Percentiles rank a stretch among this genome's conserved stretches.
phyloP scores from a whole-genome alignment of 1,140 invertebrate genomes.

The Uloborus diversus region DNA sequence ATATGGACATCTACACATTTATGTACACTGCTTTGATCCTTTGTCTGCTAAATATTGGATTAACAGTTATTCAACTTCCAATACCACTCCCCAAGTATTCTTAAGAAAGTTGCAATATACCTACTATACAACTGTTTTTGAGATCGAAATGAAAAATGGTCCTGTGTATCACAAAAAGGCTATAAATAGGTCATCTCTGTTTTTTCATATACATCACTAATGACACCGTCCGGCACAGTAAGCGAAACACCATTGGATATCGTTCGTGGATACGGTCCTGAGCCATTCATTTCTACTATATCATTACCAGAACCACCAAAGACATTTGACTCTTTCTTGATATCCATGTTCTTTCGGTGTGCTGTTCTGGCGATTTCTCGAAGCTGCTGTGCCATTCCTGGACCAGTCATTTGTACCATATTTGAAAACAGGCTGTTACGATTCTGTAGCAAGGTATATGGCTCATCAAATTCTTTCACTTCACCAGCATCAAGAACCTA shows the following conservation, averaged over 20 bases:
- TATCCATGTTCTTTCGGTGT: slow-evolving; percentile 2
- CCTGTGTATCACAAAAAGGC: not conserved
- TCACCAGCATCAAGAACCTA: slow-evolving; percentile 59
- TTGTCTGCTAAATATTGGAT: no score
- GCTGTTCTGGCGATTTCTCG: slow-evolving; percentile 11
- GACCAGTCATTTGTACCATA: slow-evolving; percentile 53
- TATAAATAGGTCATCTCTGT: slow-evolving; percentile 51
- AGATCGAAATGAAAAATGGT: not conserved
- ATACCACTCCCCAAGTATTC: no score
- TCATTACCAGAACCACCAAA: slow-evolving; percentile 16
- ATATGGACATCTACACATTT: no score
- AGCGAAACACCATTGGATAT: not conserved
- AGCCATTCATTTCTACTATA: slow-evolving; percentile 32
- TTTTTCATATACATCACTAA: slow-evolving; percentile 20
- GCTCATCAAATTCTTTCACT: slow-evolving; percentile 74
- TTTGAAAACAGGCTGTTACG: slow-evolving; percentile 64
- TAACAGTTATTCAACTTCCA: no score
- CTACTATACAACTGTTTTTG: not conserved
- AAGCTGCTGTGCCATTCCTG: slow-evolving; percentile 49
- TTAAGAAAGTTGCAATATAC: no score
- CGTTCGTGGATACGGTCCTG: not conserved
- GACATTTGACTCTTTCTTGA: not conserved
- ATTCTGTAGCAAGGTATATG: slow-evolving; percentile 72
- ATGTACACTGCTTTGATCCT: no score
- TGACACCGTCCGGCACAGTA: not conserved